Base-by-base conservation (phyloP, 2,888 invertebrate species). In the Chesias legatella region DNA sequence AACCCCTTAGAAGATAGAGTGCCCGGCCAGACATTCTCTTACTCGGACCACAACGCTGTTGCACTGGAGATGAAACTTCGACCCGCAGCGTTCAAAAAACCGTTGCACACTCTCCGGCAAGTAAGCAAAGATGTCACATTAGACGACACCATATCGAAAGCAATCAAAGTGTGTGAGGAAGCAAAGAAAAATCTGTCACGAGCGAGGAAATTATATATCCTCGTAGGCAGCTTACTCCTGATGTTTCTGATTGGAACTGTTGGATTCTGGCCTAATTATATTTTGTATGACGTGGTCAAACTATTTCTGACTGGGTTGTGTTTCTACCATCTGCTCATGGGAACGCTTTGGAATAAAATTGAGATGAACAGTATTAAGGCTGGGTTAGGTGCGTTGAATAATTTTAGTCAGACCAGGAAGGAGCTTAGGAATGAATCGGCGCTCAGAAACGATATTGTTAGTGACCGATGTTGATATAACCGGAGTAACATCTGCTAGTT, bases 1-100 rank as follows among this genome's bases (percentile, higher is more conserved):
- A 90, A 94, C 49, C 95, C 96, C 0, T 88, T 96, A 49, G 92
- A 94, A 51, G 89, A 92, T 35, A 89, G 93, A 59, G 92, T 97
- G 23, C 94, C 95, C 0, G 91, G 90, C 10, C 80, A 90, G 51
- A 68, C 85, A 35, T 94, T 93, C 60, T 96, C 96, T 59, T 97
- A 93, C 77, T 97, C 97, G 0, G 97, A 98, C 74, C 97, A 97
- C 73, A 97, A 97, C 79, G 97, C 95, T 7, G 92, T 97, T 5
- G 79, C 90, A 45, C 90, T 94, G 5, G 90, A 83, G 53, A 39
- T 91, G 6, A 57, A 56, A 20, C 30, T 84, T 0, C 70, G 53
- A 38, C 56, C 56, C 7, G 47, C 51, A 0, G 54, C 55, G 5
- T 44, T 45, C 10, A 68, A 63, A 38, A 30, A 25, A 17, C 35